Base-by-base conservation (phyloP, 2,797 vertebrate species). In the Acipenser transmontanus region DNA sequence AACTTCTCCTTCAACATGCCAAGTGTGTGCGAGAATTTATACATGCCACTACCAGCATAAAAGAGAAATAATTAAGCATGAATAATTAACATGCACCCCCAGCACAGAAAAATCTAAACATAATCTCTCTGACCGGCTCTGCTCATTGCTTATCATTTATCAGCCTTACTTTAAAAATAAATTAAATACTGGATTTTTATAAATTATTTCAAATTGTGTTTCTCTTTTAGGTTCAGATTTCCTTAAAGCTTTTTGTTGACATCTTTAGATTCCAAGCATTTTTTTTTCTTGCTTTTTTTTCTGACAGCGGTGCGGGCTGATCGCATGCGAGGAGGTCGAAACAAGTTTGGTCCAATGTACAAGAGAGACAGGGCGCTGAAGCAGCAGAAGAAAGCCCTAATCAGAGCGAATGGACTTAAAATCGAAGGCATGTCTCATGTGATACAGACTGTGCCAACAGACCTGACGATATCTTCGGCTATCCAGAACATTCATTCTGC, bases 321-420 rank as follows among this genome's bases (percentile, higher is more conserved):
- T 80, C 92, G 97, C 67, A 99, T 99, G 97, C 94, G 97, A 0
- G 97, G 97, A 0, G 97, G 97, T 67, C 90, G 97, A 69, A 99
- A 99, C 86, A 98, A 99, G 79, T 99, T 99, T 20, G 97, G 97
- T 79, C 97, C 97, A 7, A 99, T 99, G 97, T 99, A 99, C 89
- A 99, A 99, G 86, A 90, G 97, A 68, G 97, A 99, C 87, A 88
- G 97, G 64, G 97, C 97, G 52, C 69, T 99, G 66, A 99, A 99
- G 82, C 97, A 99, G 76, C 97, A 99, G 79, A 99, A 98, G 77
- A 99, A 98, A 81, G 97, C 97, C 1, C 91, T 99, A 73, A 99
- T 99, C 80, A 90, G 97, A 77, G 97, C 97, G 47, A 99, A 98
- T 4, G 97, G 97, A 85, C 93, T 99, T 63, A 98, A 98, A 84